Evolutionary conservation across 2,888 invertebrate genomes (phyloP).

Genomic region (Apotomis capreana): DNA sequence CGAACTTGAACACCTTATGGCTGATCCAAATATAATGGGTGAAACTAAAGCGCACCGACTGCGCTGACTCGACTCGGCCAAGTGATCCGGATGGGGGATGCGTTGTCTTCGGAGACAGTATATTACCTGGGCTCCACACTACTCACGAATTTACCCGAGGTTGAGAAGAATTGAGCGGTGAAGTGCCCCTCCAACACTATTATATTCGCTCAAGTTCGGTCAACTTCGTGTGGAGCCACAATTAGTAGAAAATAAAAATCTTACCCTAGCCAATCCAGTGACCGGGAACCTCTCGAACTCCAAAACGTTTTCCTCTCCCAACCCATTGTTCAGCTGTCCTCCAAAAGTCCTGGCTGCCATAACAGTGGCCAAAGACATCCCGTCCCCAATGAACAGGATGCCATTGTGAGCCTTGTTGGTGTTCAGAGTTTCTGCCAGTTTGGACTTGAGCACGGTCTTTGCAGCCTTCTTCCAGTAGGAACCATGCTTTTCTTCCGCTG

Average conservation of each 20-base stretch:
- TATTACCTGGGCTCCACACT: too few species aligned
- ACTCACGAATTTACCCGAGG: too few species aligned
- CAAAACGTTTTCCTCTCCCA: constrained; percentile 86
- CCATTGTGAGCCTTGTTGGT: constrained; percentile 87
- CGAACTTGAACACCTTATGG: too few species aligned
- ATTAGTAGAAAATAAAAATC: constrained; percentile 43
- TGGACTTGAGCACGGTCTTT: constrained; percentile 59
- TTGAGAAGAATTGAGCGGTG: too few species aligned
- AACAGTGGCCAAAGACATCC: constrained; percentile 90
- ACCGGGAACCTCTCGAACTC: constrained; percentile 88
- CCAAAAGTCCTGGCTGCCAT: constrained; percentile 88
- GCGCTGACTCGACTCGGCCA: too few species aligned
- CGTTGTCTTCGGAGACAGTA: too few species aligned
- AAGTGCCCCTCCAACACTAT: too few species aligned
- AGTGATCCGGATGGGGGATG: too few species aligned
- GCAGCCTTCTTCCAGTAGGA: constrained; percentile 71
- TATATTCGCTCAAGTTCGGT: too few species aligned
- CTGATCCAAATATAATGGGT: too few species aligned
- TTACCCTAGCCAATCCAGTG: constrained; percentile 87
- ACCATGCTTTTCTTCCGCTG: constrained; percentile 71
- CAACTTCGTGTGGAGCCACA: too few species aligned
- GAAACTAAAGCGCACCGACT: too few species aligned
- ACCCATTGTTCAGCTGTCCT: constrained; percentile 82
- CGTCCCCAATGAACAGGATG: constrained; percentile 89
- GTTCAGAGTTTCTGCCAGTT: constrained; percentile 55